These are phyloP conservation scores for Diorhabda sublineata DNA, from an alignment of 1,140 invertebrate species.

Conservation along the genomic window DNA sequence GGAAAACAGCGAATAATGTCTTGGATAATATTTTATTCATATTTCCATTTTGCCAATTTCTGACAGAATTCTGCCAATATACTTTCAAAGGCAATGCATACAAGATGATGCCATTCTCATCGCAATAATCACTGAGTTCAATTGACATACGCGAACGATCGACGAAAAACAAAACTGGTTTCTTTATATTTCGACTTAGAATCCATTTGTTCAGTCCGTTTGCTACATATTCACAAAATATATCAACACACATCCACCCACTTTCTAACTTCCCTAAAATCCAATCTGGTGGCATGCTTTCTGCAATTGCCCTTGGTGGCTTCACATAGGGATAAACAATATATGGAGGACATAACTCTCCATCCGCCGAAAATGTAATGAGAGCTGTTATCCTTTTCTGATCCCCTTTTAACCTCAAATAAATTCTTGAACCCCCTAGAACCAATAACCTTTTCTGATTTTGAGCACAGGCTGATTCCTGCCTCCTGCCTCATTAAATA, in stretches of 20 bases:
- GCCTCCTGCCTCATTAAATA: no score
- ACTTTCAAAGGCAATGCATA: constrained; percentile 38
- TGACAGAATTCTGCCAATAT: constrained; percentile 7
- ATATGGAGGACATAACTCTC: no score
- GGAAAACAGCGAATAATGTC: background rate
- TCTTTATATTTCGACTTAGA: constrained; percentile 20
- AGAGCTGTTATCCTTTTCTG: no score
- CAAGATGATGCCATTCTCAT: constrained; percentile 41
- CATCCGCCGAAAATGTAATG: no score
- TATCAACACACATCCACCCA: constrained; percentile 31
- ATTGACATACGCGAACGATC: constrained; percentile 30
- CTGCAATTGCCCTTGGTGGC: no score
- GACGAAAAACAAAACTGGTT: constrained; percentile 37
- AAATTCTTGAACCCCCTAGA: no score
- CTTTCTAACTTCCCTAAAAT: constrained; percentile 29
- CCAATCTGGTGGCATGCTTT: constrained; percentile 18
- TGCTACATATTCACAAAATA: constrained; percentile 28
- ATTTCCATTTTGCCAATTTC: constrained; percentile 23
- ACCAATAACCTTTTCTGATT: no score
- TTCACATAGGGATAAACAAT: no score
- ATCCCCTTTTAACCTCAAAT: no score
- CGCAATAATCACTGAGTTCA: constrained; percentile 41
- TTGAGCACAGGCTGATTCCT: no score
- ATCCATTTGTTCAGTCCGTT: constrained; percentile 25
- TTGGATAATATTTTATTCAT: constrained; percentile 11